A percentile compares a stretch with the other conserved stretches of the same genome.
phyloP scores from a whole-genome alignment of 2,797 vertebrate genomes.

The Hypotaenidia philippensis region DNA sequence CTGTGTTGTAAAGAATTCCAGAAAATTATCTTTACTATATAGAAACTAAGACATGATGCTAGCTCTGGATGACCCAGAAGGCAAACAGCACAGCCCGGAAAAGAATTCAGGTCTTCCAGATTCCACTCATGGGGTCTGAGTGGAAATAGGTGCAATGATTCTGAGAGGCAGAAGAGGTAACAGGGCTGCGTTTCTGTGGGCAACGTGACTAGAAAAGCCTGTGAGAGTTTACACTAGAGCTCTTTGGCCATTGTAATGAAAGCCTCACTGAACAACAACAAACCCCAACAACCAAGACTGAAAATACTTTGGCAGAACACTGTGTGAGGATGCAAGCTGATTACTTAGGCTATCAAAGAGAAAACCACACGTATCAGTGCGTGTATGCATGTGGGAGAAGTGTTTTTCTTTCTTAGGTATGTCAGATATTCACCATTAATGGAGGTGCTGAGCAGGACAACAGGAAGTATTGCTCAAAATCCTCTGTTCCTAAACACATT shows the following conservation, averaged over 20 bases:
- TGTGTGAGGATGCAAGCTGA: not conserved
- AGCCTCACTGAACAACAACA: not conserved
- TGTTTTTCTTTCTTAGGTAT: not conserved
- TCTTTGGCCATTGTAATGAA: not conserved
- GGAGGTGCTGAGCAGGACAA: not conserved
- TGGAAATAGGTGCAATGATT: not conserved
- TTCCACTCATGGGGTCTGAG: not conserved
- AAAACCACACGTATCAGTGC: not conserved
- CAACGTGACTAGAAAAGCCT: not conserved
- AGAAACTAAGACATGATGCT: not conserved
- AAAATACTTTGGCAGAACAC: not conserved
- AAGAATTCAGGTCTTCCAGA: not conserved
- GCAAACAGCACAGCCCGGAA: not conserved
- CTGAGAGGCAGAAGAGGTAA: not conserved
- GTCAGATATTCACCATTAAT: not conserved
- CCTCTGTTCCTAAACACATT: not conserved
- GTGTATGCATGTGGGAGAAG: not conserved
- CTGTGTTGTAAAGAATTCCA: not conserved
- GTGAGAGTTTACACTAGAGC: not conserved
- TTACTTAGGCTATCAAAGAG: not conserved
- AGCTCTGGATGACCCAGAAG: not conserved
- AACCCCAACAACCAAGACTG: not conserved
- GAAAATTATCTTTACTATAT: not conserved
- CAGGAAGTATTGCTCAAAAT: not conserved
- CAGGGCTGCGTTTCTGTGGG: not conserved